These are phyloP conservation scores for Drosophila kurseongensis DNA, from an alignment of 1,140 invertebrate species.

Conservation along the genomic window DNA sequence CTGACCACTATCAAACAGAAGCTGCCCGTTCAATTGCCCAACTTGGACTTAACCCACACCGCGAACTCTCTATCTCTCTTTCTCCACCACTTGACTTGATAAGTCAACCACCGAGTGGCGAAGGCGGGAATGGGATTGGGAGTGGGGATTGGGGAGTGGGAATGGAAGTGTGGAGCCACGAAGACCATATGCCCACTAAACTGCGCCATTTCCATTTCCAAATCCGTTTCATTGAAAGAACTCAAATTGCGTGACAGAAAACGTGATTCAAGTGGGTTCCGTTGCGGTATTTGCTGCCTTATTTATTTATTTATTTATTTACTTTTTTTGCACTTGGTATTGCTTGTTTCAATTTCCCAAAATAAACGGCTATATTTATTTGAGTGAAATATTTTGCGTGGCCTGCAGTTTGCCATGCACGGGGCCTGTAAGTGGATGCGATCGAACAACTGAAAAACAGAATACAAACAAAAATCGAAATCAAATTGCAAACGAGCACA, in stretches of 20 bases:
- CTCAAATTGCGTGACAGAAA: conserved; percentile 57
- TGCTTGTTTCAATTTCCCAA: conserved; percentile 45
- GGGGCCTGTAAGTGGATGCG: conserved; percentile 34
- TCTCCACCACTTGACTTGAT: conserved; percentile 29
- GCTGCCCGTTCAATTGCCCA: conserved; percentile 27
- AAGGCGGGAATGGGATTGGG: too few species aligned
- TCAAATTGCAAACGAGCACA: conserved; percentile 24
- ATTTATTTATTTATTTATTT: conserved; percentile 42
- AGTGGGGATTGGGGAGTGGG: too few species aligned
- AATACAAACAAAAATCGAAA: conserved; percentile 11
- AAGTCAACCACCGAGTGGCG: conserved; percentile 31
- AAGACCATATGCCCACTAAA: conserved; percentile 12
- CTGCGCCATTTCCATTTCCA: conserved; percentile 48
- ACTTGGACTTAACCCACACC: conserved; percentile 40
- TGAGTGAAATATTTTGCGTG: conserved; percentile 49
- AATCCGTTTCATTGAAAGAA: conserved; percentile 53
- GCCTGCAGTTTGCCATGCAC: conserved; percentile 40
- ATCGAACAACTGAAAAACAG: conserved; percentile 31
- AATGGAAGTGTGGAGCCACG: not conserved
- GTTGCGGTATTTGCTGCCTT: conserved; percentile 34
- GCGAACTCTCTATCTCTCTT: not conserved
- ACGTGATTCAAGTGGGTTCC: conserved; percentile 53
- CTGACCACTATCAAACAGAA: conserved; percentile 47
- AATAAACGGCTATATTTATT: conserved; percentile 51
- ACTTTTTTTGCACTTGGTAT: conserved; percentile 15